Base-by-base conservation (phyloP, 2,113 vertebrate species). In the Podocnemis expansa region DNA sequence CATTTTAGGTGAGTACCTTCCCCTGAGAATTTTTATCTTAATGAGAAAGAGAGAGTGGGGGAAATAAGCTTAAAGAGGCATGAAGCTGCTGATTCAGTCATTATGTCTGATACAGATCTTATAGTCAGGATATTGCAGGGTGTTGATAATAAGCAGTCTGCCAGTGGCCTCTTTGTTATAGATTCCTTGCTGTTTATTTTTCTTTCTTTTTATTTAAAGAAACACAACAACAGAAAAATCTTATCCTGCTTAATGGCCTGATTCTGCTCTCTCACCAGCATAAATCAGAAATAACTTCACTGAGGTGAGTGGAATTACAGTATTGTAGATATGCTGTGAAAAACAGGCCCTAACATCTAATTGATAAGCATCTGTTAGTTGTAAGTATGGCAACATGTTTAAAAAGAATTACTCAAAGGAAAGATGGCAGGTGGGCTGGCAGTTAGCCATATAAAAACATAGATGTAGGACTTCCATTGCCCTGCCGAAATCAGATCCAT, bases 21-120 rank as follows among this genome's bases (percentile, higher is more conserved):
- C 95, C 93, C 91, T 93, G 88, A 97, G 94, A 97, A 96, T 89
- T 94, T 90, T 98, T 98, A 97, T 98, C 97, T 95, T 88, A 90
- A 76, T 91, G 96, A 91, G 90, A 96, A 97, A 94, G 78, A 56
- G 96, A 93, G 96, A 94, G 88, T 91, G 88, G 75, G 95, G 95
- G 94, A 97, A 96, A 96, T 95, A 94, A 94, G 90, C 93, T 97
- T 96, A 93, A 97, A 96, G 91, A 95, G 89, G 90, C 96, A 94
- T 93, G 92, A 97, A 96, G 96, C 91, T 97, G 96, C 96, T 88
- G 95, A 97, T 93, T 97, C 95, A 97, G 93, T 89, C 88, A 70
- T 16, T 16, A 82, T 85, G 67, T 94, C 70, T 91, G 97, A 97
- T 97, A 95, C 88, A 41, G 34, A 98, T 98, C 97, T 89, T 78